Percentiles rank a stretch among this genome's conserved stretches.
Evolutionary conservation across 2,113 vertebrate genomes (phyloP).

Genomic region (Patagioenas fasciata): DNA sequence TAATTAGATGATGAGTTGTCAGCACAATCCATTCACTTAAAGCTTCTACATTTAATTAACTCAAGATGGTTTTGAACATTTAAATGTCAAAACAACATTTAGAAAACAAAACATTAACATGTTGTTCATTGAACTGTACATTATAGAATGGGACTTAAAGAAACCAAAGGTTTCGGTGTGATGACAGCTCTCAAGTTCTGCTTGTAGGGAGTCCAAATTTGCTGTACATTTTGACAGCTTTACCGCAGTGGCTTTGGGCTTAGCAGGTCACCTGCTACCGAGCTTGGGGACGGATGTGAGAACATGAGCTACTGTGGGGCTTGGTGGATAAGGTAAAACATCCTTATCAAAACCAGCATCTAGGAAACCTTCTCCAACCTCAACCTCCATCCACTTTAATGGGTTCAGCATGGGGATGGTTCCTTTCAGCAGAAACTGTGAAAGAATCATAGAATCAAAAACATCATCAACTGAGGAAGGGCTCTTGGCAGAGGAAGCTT

Average conservation of each 20-base stretch:
- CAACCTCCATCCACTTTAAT: not conserved
- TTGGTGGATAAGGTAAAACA: not conserved
- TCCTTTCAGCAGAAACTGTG: not conserved
- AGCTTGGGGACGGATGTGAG: not conserved
- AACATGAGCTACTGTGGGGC: not conserved
- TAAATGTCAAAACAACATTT: conserved; percentile 69
- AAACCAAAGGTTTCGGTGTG: conserved; percentile 55
- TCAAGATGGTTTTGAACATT: conserved; percentile 66
- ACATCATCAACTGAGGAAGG: not conserved
- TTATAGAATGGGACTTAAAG: conserved; percentile 58
- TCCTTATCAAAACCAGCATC: not conserved
- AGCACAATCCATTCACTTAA: conserved; percentile 48
- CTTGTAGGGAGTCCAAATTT: conserved; percentile 18
- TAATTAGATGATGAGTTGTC: conserved; percentile 69
- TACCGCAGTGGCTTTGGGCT: not conserved
- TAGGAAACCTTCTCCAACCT: not conserved
- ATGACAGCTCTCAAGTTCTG: conserved; percentile 43
- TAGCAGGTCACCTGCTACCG: not conserved
- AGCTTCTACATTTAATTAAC: conserved; percentile 72
- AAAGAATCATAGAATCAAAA: not conserved
- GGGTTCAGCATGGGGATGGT: not conserved
- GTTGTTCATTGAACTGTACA: conserved; percentile 60
- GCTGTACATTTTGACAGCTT: conserved; percentile 20
- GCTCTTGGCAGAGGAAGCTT: not conserved
- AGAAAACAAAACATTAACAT: conserved; percentile 64